These are phyloP conservation scores for Drosophila fuyamai DNA, from an alignment of 1,140 invertebrate genomes.

Conservation along the genomic window DNA sequence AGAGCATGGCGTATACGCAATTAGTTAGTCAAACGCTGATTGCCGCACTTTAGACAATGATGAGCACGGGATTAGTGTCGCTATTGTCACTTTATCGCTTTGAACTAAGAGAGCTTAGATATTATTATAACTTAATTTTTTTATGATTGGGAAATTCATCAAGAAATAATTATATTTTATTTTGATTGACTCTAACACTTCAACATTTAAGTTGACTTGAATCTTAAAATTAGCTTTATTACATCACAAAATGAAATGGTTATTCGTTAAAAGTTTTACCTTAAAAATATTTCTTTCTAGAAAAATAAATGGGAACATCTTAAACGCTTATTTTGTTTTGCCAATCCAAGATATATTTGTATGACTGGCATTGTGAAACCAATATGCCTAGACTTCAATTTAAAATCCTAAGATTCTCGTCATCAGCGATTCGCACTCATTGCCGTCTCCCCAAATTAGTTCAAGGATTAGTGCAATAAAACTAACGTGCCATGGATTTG, in stretches of 20 bases:
- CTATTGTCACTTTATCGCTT: too few relatives aligned
- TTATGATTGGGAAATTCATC: not conserved
- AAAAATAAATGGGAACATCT: too few relatives aligned
- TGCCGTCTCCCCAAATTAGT: constrained; percentile 61
- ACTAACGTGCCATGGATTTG: constrained; percentile 74
- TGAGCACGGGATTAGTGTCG: constrained; percentile 8
- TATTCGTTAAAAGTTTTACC: too few relatives aligned
- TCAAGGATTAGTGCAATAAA: constrained; percentile 81
- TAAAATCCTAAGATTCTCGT: constrained; percentile 46
- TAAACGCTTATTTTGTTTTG: too few relatives aligned
- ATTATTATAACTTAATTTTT: not conserved
- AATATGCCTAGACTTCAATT: constrained; percentile 56
- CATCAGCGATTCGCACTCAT: constrained; percentile 22
- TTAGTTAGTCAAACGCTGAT: constrained; percentile 73
- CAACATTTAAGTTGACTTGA: too few relatives aligned
- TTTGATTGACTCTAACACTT: too few relatives aligned
- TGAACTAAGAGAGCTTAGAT: not conserved
- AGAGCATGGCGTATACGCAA: constrained; percentile 65
- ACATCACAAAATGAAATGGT: too few relatives aligned
- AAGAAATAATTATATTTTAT: too few relatives aligned
- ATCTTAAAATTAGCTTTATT: too few relatives aligned
- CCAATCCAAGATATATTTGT: not conserved
- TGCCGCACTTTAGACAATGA: constrained; percentile 33
- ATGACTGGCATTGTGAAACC: constrained; percentile 17
- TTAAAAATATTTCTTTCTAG: too few relatives aligned